These are phyloP conservation scores for Adineta ricciae DNA, from an alignment of 2,888 invertebrate species.

Conservation along the genomic window DNA sequence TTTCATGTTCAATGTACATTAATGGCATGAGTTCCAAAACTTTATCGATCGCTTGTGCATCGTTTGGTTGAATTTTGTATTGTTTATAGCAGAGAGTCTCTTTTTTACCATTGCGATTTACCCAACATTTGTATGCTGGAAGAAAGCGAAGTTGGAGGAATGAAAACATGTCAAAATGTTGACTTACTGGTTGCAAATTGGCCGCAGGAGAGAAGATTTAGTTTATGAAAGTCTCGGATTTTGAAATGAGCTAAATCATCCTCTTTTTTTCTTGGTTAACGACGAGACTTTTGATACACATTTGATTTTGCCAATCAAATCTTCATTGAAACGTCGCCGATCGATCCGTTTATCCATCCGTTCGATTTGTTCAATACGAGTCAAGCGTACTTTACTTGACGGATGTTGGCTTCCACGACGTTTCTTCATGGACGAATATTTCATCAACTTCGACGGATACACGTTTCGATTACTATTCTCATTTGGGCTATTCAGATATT, in stretches of 20 bases:
- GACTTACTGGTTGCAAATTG: conserved; percentile 7
- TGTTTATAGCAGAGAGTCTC: conserved; percentile 5
- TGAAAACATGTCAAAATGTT: background rate
- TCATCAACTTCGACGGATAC: background rate
- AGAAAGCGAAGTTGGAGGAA: background rate
- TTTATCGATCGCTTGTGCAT: background rate
- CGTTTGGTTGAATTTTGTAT: conserved; percentile 8
- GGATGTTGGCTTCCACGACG: background rate
- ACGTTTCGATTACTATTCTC: background rate
- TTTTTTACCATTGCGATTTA: background rate
- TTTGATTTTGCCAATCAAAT: background rate
- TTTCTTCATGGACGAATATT: background rate
- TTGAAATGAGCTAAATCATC: conserved; percentile 16
- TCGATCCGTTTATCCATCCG: background rate
- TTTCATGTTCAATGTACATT: background rate
- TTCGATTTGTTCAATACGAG: background rate
- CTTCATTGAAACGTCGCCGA: background rate
- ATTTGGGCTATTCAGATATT: background rate
- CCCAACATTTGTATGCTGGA: background rate
- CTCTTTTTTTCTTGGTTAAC: background rate
- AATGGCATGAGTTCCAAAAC: background rate
- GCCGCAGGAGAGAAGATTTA: background rate
- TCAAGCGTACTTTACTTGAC: background rate
- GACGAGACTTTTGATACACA: background rate
- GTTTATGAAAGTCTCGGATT: background rate